Evolutionary conservation across 2,888 invertebrate species (phyloP).

Genomic region (Loripinus fragilis): DNA sequence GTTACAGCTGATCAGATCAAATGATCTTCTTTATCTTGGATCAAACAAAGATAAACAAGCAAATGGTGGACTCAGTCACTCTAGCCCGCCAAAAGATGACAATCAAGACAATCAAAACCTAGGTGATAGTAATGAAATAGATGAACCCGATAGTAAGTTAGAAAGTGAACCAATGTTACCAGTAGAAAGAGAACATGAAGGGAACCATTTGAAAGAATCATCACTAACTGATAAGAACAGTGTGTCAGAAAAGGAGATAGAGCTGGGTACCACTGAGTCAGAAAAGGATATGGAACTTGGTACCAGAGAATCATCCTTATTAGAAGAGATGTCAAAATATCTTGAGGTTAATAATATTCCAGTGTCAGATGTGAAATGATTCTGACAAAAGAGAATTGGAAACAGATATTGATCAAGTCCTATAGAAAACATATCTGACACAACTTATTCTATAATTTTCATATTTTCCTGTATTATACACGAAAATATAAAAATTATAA

Average conservation of each 20-base stretch:
- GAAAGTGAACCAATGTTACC: conserved; percentile 8
- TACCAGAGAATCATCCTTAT: conserved; percentile 21
- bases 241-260: not conserved
- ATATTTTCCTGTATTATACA: too few relatives aligned
- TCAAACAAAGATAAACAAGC: conserved; percentile 14
- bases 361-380: not conserved
- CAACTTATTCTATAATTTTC: too few relatives aligned
- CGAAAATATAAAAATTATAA: too few relatives aligned
- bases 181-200: not conserved
- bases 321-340: conserved; percentile 43
- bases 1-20: conserved; percentile 47
- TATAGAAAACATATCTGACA: too few relatives aligned
- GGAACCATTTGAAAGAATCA: not conserved
- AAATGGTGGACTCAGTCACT: conserved; percentile 15
- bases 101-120: not conserved
- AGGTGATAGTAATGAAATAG: not conserved
- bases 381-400: not conserved
- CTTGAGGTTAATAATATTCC: conserved; percentile 43
- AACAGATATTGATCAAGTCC: too few relatives aligned
- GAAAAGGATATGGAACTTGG: not conserved
- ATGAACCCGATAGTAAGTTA: not conserved
- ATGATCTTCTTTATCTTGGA: conserved; percentile 44
- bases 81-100: not conserved
- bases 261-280: not conserved
- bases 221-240: not conserved